A percentile compares a stretch with the other conserved stretches of the same genome.
Conservation (phyloP, 2,888 invertebrate genomes). For the Andrena haemorrhoa region DNA sequence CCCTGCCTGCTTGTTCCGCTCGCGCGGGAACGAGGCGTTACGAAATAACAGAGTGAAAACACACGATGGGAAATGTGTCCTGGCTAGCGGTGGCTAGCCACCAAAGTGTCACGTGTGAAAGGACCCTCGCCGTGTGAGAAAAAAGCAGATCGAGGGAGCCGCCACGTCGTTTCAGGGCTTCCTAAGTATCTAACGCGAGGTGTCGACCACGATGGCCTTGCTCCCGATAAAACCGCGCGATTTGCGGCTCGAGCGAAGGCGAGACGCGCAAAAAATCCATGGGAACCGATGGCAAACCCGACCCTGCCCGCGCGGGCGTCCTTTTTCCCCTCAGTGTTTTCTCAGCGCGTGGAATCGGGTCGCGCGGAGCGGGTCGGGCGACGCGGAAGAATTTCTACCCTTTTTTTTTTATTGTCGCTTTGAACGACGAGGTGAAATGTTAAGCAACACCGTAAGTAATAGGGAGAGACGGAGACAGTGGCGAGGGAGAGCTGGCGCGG, state of each 20-base stretch:
- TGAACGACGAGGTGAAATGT: constrained; percentile 35
- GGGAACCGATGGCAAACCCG: constrained; percentile 48
- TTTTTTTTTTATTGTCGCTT: neutral
- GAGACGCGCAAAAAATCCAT: constrained; percentile 49
- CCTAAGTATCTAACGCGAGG: constrained; percentile 56
- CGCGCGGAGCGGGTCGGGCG: constrained; percentile 23
- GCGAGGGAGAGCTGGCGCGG: constrained; percentile 1
- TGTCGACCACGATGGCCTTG: constrained; percentile 65
- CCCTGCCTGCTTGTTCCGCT: neutral
- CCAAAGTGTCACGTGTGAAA: neutral
- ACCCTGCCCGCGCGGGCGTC: constrained; percentile 7
- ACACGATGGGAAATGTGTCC: neutral
- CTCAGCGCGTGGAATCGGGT: constrained; percentile 11
- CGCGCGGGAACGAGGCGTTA: neutral
- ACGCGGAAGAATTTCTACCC: constrained; percentile 30
- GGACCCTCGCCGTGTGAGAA: neutral
- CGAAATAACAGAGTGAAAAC: neutral
- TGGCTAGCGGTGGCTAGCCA: neutral
- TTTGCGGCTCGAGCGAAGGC: constrained; percentile 49
- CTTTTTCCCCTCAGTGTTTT: constrained; percentile 9
- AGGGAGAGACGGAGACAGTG: neutral
- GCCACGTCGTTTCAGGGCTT: constrained; percentile 54
- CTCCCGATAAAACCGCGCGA: constrained; percentile 71
- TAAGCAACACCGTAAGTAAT: constrained; percentile 54
- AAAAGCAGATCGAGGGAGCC: constrained; percentile 22